Conservation (phyloP, 2,797 vertebrate species). For the Acrossocheilus wenchowensis region DNA sequence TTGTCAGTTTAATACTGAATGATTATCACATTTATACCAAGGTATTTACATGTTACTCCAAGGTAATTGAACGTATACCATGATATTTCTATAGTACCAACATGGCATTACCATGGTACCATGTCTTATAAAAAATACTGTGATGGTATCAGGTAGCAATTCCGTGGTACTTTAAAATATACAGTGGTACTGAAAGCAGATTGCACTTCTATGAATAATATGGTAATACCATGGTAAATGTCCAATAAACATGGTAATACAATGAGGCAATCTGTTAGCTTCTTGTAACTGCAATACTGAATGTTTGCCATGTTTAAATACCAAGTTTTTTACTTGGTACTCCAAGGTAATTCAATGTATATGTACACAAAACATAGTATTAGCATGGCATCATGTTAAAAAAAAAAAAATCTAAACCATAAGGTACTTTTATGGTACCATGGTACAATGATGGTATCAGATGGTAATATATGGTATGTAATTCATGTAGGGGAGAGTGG, state of each 20-base stretch:
- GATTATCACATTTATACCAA: not conserved
- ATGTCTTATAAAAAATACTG: not conserved
- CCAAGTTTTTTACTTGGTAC: not conserved
- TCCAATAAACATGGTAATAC: not conserved
- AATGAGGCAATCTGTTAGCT: not conserved
- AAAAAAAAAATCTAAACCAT: not conserved
- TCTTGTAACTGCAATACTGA: not conserved
- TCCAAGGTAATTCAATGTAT: not conserved
- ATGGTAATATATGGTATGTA: not conserved
- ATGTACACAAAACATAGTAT: not conserved
- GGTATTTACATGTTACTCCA: not conserved
- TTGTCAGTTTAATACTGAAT: not conserved
- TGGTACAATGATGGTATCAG: not conserved
- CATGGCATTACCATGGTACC: not conserved
- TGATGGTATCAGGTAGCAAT: not conserved
- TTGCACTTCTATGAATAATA: not conserved
- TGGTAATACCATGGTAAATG: not conserved
- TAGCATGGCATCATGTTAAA: not conserved
- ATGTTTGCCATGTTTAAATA: not conserved
- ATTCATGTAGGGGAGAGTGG: no score
- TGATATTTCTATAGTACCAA: not conserved
- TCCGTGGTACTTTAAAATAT: not conserved
- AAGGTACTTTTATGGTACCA: not conserved
- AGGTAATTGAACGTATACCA: not conserved
- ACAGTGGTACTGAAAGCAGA: not conserved